Evolutionary conservation across 2,113 vertebrate species (phyloP).

Genomic region (Aptenodytes forsteri): DNA sequence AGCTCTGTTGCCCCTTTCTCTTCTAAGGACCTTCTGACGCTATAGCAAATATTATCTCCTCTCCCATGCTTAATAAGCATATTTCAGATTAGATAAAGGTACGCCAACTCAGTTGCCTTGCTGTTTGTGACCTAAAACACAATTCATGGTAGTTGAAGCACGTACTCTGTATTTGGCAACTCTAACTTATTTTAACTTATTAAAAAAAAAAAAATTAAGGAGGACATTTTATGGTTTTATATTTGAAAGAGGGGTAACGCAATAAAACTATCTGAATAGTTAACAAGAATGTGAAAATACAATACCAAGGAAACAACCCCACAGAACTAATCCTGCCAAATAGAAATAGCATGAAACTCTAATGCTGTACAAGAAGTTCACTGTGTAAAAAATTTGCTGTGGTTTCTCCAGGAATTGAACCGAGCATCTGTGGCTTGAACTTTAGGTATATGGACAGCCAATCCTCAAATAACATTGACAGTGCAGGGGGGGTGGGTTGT

Average conservation of each 20-base stretch:
- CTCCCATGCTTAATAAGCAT: not conserved
- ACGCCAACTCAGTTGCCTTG: not conserved
- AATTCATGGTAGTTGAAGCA: not conserved
- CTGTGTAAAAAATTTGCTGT: not conserved
- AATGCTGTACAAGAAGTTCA: not conserved
- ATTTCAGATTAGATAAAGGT: not conserved
- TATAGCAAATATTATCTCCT: not conserved
- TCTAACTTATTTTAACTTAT: not conserved
- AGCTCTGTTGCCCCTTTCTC: not conserved
- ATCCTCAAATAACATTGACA: not conserved
- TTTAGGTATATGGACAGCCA: not conserved
- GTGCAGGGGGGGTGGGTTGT: accelerated
- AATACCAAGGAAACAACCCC: not conserved
- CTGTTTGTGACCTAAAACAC: not conserved
- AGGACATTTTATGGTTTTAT: not conserved
- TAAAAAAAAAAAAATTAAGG: not conserved
- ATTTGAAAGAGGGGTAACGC: not conserved
- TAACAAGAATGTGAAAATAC: not conserved
- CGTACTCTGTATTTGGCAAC: not conserved
- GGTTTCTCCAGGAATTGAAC: not conserved
- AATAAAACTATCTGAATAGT: not conserved
- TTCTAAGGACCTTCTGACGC: not conserved
- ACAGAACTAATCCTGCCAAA: not conserved
- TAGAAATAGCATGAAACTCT: not conserved
- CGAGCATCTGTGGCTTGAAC: not conserved